Conservation (phyloP, 2,888 invertebrate species). For the Bibio marci region DNA sequence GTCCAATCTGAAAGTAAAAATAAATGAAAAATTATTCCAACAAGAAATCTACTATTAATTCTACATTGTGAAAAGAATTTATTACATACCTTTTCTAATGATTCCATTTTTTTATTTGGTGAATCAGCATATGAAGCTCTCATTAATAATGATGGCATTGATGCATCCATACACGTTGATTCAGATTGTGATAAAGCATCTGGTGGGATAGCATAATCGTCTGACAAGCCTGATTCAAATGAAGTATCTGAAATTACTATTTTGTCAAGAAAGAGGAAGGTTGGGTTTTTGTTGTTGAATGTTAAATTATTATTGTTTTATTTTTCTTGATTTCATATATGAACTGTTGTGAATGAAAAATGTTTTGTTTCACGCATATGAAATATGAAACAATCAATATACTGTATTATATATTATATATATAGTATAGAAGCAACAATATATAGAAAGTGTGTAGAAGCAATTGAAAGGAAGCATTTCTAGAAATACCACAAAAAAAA, state of each 20-base stretch:
- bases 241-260: constrained; percentile 60
- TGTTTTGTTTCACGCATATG: too few species aligned
- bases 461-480: too few species aligned
- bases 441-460: too few species aligned
- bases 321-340: too few species aligned
- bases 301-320: too few species aligned
- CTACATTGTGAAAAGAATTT: not conserved
- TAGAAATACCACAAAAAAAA: too few species aligned
- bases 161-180: constrained; percentile 61
- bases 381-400: too few species aligned
- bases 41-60: not conserved
- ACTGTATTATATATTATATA: too few species aligned
- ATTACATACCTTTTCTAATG: constrained; percentile 59
- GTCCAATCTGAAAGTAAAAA: constrained; percentile 39
- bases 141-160: constrained; percentile 46
- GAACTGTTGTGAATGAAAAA: too few species aligned
- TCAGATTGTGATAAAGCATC: constrained; percentile 60
- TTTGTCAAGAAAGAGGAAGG: constrained; percentile 8
- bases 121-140: constrained; percentile 39
- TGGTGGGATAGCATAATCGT: constrained; percentile 92
- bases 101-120: constrained; percentile 48
- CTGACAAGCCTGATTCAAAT: constrained; percentile 85
- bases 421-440: too few species aligned
- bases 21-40: constrained; percentile 2
- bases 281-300: too few species aligned